phyloP scores from a whole-genome alignment of 2,113 vertebrate genomes.

The Cephalopholis sonnerati region DNA sequence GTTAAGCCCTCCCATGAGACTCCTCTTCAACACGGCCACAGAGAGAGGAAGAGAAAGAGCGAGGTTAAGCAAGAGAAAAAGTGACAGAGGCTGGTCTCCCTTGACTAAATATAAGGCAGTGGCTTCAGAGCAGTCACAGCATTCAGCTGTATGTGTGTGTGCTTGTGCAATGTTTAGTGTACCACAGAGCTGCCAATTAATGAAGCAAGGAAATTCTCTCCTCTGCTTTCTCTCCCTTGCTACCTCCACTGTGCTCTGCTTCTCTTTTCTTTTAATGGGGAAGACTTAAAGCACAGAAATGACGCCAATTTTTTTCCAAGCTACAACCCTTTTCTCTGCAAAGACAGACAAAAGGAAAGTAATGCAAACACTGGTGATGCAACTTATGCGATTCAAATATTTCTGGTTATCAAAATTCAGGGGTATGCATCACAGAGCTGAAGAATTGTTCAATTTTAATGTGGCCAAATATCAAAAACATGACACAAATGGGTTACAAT shows the following conservation, averaged over 20 bases:
- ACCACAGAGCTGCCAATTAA: constrained; percentile 68
- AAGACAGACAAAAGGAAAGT: not conserved
- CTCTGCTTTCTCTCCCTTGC: constrained; percentile 14
- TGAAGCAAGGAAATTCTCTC: constrained; percentile 52
- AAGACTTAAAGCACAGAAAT: constrained; percentile 32
- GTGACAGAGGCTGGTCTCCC: constrained; percentile 75
- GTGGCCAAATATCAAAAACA: not conserved
- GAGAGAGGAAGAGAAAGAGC: constrained; percentile 62
- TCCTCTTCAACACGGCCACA: constrained; percentile 65
- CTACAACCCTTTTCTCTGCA: not conserved
- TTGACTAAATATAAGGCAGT: constrained; percentile 69
- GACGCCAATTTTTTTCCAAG: not conserved
- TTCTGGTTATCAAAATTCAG: not conserved
- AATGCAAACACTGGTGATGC: constrained; percentile 9
- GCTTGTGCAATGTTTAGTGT: constrained; percentile 46
- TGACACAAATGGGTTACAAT: not conserved
- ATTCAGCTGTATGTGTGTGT: constrained; percentile 31
- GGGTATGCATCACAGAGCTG: not conserved
- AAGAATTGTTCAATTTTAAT: not conserved
- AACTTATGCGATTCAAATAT: constrained; percentile 17
- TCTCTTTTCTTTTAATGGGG: constrained; percentile 44
- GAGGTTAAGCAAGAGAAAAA: constrained; percentile 70
- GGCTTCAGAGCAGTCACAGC: constrained; percentile 57
- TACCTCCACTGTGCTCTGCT: constrained; percentile 35
- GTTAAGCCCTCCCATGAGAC: constrained; percentile 77